These are phyloP conservation scores for Perccottus glenii DNA, from an alignment of 2,113 vertebrate genomes.

Conservation along the genomic window DNA sequence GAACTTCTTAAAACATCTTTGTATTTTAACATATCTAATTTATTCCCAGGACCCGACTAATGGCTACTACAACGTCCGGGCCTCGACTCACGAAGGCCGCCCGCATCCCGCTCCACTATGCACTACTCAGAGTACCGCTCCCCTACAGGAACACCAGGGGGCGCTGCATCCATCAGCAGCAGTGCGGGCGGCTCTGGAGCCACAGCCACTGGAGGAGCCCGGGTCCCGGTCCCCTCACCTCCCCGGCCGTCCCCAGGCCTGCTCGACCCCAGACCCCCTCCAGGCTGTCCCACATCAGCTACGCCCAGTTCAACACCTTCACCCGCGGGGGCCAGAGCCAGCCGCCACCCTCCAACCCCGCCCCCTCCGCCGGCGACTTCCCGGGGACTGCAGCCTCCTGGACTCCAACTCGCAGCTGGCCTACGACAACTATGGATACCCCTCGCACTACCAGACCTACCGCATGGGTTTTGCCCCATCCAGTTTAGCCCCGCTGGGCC, in stretches of 20 bases:
- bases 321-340: constrained; percentile 76
- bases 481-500: constrained; percentile 76
- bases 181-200: constrained; percentile 75
- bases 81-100: constrained; percentile 86
- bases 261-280: constrained; percentile 89
- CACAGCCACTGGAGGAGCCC: constrained; percentile 79
- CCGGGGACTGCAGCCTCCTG: constrained; percentile 78
- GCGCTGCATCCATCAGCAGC: constrained; percentile 76
- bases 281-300: constrained; percentile 92
- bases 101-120: constrained; percentile 88
- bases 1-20: no score
- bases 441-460: constrained; percentile 84
- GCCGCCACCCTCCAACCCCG: constrained; percentile 70
- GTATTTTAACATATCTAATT: neutral
- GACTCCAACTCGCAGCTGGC: constrained; percentile 88
- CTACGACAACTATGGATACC: constrained; percentile 90
- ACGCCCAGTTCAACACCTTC: constrained; percentile 94
- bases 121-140: constrained; percentile 91
- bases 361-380: constrained; percentile 74
- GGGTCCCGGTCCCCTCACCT: constrained; percentile 77
- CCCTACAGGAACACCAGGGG: constrained; percentile 71
- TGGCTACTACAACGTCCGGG: constrained; percentile 94
- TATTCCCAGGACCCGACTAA: constrained; percentile 90
- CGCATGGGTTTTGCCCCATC: constrained; percentile 87
- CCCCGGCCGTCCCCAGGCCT: constrained; percentile 77